These are phyloP conservation scores for Megatriorchis doriae DNA, from an alignment of 2,113 vertebrate species.

Conservation along the genomic window DNA sequence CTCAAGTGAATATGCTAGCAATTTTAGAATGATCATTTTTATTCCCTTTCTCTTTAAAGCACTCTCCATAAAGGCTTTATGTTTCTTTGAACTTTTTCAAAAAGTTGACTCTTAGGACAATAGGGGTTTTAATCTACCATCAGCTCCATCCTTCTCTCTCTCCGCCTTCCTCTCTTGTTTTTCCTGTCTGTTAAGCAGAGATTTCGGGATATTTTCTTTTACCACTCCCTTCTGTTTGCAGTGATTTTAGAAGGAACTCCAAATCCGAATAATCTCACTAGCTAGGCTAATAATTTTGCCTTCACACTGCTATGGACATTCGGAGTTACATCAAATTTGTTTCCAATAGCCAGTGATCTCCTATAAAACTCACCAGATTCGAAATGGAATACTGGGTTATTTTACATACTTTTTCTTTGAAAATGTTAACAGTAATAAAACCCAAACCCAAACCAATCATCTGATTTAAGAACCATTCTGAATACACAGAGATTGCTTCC, in stretches of 20 bases:
- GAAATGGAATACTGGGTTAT: not conserved
- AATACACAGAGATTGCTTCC: not conserved
- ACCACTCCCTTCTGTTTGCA: not conserved
- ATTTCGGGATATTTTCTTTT: not conserved
- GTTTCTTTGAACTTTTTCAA: not conserved
- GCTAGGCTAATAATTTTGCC: not conserved
- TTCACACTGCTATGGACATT: not conserved
- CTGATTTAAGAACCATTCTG: not conserved
- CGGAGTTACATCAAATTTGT: not conserved
- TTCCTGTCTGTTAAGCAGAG: not conserved
- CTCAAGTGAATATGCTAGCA: not conserved
- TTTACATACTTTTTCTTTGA: not conserved
- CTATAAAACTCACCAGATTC: constrained; percentile 1
- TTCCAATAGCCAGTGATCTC: not conserved
- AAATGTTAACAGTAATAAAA: not conserved
- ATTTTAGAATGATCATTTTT: constrained; percentile 6
- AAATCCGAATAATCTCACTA: not conserved
- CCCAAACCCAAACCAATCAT: not conserved
- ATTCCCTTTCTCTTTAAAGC: not conserved
- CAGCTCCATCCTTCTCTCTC: not conserved
- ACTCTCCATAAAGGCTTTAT: not conserved
- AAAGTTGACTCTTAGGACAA: not conserved
- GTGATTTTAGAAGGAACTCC: not conserved
- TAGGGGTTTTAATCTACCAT: constrained; percentile 10
- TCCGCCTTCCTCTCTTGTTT: not conserved